phyloP scores from a whole-genome alignment of 2,888 invertebrate species.

The Oxytorus armatus region DNA sequence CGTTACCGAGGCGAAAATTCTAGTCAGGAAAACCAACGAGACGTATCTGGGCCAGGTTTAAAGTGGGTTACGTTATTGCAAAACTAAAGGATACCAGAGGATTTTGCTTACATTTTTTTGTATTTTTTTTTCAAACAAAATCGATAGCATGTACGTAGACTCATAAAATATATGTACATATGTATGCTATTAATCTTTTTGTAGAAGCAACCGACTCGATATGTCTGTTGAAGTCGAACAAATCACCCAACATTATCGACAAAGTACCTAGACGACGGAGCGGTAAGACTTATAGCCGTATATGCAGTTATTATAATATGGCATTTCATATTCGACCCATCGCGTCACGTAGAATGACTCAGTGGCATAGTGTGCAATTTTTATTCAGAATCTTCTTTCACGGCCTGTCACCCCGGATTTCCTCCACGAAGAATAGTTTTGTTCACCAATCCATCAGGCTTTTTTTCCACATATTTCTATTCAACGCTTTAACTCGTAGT shows the following conservation, averaged over 20 bases:
- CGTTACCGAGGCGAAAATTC: constrained; percentile 54
- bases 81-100: background rate
- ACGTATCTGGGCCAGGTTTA: constrained; percentile 74
- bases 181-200: constrained; percentile 3
- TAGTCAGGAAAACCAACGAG: constrained; percentile 41
- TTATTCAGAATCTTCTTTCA: constrained; percentile 31
- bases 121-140: background rate
- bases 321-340: constrained; percentile 35
- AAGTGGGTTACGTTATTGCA: constrained; percentile 14
- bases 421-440: background rate
- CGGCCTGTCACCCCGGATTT: constrained; percentile 9
- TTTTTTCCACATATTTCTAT: background rate
- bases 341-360: constrained; percentile 9
- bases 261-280: background rate
- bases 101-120: background rate
- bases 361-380: constrained; percentile 44
- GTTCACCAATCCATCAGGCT: constrained; percentile 7
- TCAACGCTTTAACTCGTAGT: background rate
- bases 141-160: background rate
- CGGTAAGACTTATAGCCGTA: constrained; percentile 6
- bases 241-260: constrained; percentile 29
- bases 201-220: background rate
- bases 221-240: constrained; percentile 14
- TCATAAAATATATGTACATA: background rate
- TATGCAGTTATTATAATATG: constrained; percentile 14